These are phyloP conservation scores for Phaethornis superciliosus DNA, from an alignment of 2,113 vertebrate species.

Conservation along the genomic window DNA sequence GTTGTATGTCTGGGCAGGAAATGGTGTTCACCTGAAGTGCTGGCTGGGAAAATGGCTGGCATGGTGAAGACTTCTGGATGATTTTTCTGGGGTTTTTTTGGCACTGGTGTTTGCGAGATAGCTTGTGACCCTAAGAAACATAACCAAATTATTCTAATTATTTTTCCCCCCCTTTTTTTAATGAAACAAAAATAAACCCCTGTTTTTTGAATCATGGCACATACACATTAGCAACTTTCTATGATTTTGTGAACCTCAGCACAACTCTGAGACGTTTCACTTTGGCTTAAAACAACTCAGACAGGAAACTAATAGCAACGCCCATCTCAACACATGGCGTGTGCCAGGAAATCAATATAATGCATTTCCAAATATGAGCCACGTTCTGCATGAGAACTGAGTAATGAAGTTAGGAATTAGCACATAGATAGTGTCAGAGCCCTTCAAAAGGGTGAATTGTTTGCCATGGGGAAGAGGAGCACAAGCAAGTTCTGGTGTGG, in stretches of 20 bases:
- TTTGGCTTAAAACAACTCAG: neutral
- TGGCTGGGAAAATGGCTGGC: neutral
- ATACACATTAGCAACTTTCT: neutral
- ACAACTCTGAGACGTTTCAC: neutral
- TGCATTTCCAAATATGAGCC: neutral
- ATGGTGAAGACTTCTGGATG: neutral
- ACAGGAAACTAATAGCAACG: neutral
- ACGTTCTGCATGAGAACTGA: neutral
- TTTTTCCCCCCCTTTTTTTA: neutral
- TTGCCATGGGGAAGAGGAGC: neutral
- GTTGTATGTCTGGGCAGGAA: neutral
- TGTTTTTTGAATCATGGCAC: neutral
- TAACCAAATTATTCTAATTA: neutral
- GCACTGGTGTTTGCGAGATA: neutral
- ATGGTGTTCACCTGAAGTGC: neutral
- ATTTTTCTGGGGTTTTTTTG: neutral
- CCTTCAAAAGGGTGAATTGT: rapidly evolving
- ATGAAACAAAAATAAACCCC: neutral
- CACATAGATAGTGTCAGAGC: neutral
- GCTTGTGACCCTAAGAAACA: neutral
- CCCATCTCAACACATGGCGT: neutral
- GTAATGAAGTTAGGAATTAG: neutral
- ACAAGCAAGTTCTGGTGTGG: neutral
- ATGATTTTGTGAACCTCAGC: neutral
- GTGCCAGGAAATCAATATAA: neutral